Evolutionary conservation across 2,888 invertebrate genomes (phyloP).

Genomic region (Himalopsyche anomala): DNA sequence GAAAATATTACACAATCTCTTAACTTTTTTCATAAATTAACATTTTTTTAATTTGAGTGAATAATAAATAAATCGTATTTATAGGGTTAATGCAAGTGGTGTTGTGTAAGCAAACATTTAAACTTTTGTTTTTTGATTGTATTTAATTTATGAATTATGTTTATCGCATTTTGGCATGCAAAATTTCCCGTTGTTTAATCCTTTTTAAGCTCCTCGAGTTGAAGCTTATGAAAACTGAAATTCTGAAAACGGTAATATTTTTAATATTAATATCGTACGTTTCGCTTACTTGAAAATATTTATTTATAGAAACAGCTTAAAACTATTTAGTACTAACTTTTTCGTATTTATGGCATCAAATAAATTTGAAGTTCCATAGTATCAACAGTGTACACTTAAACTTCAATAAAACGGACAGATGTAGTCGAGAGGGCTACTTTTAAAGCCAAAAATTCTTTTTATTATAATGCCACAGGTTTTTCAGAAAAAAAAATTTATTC

Average conservation of each 20-base stretch:
- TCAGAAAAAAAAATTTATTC: no score
- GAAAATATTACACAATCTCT: no score
- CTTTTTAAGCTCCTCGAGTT: constrained; percentile 22
- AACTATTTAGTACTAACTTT: neutral
- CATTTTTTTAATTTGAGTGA: no score
- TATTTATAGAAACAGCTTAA: neutral
- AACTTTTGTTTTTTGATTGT: constrained; percentile 7
- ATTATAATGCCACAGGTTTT: no score
- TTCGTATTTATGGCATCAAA: neutral
- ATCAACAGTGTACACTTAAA: no score
- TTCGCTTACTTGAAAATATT: neutral
- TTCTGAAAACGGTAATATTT: constrained; percentile 3
- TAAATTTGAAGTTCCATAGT: neutral
- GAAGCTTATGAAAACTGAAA: constrained; percentile 34
- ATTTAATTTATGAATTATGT: constrained; percentile 25
- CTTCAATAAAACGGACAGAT: no score
- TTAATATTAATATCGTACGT: neutral
- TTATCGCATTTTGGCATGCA: constrained; percentile 30
- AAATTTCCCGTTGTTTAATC: constrained; percentile 9
- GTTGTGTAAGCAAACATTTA: neutral
- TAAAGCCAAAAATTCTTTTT: no score
- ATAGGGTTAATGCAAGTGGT: no score
- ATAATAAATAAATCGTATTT: no score
- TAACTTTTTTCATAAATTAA: no score
- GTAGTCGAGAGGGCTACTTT: no score